Evolutionary conservation across 1,140 invertebrate genomes (phyloP), one percentile per base, ranked within the genome.

Genomic region (Drosophila aff.): DNA sequence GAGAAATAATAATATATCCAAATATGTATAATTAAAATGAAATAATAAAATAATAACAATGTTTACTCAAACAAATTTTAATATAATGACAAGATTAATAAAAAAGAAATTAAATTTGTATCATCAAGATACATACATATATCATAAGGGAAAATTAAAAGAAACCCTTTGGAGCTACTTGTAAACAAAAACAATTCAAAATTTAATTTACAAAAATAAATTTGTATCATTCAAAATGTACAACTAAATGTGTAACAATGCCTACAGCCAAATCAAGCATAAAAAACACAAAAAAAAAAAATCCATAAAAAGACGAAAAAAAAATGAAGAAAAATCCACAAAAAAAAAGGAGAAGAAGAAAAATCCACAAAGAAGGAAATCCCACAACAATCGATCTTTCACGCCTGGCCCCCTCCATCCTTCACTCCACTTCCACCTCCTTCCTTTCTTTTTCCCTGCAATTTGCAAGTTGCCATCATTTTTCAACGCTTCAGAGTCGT

Each of bases 401-500:
- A 74, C 68, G 72, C 68, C 68, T 62, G 33, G 4, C 15, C 23
- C 53, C 69, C 44, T 4, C 28, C 71, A 52, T 46, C 33, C 55
- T 28, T 40, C 57, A 40, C 65, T 68, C 38, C 28, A 26, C 23
- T 53, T 55, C 28, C 33, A 38, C 33, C 31, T 9, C 4, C 8
- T 21, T 38, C 2, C 52, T 16, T 38, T 10, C 33, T 16, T 38
- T 50, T 50, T 41, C 52, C 49, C 3, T 41, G 23, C 65, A 72
- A 61, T 73, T 60, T 40, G 33, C 72, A 63, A 66, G 44, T 76
- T 76, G 72, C 72, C 72, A 76, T 76, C 60, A 76, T 76, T 76
- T 76, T 76, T 76, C 62, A 77, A 77, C 74, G 74, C 73, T 75
- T 74, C 57, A 28, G 15, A 60, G 59, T 74, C 72, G 69, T 74